phyloP scores from a whole-genome alignment of 92 coral and sea anemone genomes.

The Diadumene lineata region DNA sequence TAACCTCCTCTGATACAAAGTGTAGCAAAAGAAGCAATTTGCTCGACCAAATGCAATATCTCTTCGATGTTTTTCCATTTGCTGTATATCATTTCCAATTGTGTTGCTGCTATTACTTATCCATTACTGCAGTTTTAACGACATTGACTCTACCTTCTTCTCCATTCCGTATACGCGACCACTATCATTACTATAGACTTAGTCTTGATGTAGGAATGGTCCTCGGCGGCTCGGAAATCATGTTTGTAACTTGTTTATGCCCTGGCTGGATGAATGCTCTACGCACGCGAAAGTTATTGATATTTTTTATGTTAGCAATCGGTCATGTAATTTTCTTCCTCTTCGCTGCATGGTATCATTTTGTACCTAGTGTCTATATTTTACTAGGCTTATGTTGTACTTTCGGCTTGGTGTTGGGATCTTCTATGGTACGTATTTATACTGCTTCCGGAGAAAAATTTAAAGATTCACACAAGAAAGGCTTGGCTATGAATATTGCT shows the following conservation, averaged over 20 bases:
- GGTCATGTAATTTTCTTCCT: conserved; percentile 7
- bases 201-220: background rate
- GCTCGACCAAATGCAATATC: no score
- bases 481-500: background rate
- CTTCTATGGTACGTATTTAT: background rate
- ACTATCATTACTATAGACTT: conserved; percentile 18
- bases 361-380: conserved; percentile 3
- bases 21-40: no score
- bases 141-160: conserved; percentile 10
- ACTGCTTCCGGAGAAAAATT: background rate
- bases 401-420: background rate
- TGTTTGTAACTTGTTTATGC: background rate
- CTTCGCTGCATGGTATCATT: conserved; percentile 18
- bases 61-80: background rate
- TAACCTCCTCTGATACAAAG: no score
- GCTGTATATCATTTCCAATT: background rate
- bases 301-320: background rate
- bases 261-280: background rate
- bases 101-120: background rate
- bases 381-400: conserved; percentile 11
- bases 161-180: conserved; percentile 20
- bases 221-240: conserved; percentile 1
- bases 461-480: background rate
- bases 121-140: conserved; percentile 5
- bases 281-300: background rate